Base-by-base conservation (phyloP, 2,113 vertebrate genomes). In the Tupaia chinensis region DNA sequence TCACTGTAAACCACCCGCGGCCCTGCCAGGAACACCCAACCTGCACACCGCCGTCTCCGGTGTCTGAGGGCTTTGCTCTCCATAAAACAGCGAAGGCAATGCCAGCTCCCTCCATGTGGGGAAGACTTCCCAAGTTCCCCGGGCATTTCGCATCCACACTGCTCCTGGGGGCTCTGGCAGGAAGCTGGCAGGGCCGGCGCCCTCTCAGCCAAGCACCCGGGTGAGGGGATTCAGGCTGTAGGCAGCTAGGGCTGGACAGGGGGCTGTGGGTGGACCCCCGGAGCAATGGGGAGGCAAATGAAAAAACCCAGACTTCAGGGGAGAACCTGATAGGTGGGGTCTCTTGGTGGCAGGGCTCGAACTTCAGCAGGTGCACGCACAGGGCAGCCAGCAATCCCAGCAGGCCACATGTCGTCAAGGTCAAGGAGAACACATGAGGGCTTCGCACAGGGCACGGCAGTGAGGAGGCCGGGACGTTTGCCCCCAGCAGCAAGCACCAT, bases 81-180 rank as follows among this genome's bases (percentile, higher is more conserved):
- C 22, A 34, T 27, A 68, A 66, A 16, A 5, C 9, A 29, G 7
- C 63, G 5, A 19, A 0, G 9, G 1, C 5, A 2, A 22, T 3
- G 25, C 44, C n/a, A 3, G 4, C 3, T 27, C 27, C 25, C 16
- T 19, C 8, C 19, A 12, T 0, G 0, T 3, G 0, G 19, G 19
- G 61, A 70, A 13, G 10, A 3, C 5, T 44, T 23, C 17, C 25
- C 16, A 0, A 16, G 13, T 7, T 53, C 70, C 20, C 44, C 4
- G 2, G 11, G 65, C 20, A 7, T 53, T 29, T 82, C 20, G 17
- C 22, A 22, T 16, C 25, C n/a, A 73, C 1, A 0, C 23, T 8
- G 78, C 56, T 27, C 14, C 22, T 14, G 15, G 74, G 32, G 53
- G 53, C 10, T 20, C 2, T 3, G 7, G 23, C 76, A 3, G 1